These are phyloP conservation scores for Sycophila sp. DNA, from an alignment of 1,140 invertebrate genomes.

Conservation along the genomic window DNA sequence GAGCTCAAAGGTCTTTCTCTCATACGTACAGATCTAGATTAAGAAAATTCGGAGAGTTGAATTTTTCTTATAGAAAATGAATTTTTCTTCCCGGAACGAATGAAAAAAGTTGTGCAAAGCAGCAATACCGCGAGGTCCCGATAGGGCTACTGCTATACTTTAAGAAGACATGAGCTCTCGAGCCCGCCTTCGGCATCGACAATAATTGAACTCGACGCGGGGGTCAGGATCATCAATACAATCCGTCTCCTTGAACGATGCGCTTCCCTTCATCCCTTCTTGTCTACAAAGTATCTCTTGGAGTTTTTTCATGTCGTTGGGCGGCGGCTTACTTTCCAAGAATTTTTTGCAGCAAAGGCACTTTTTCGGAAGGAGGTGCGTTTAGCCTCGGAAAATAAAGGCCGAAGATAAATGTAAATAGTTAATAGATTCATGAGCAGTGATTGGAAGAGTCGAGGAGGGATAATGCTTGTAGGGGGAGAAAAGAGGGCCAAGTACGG, in stretches of 20 bases:
- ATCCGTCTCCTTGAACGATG: too few relatives aligned
- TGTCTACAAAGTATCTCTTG: background rate
- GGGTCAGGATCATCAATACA: background rate
- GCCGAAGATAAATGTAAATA: too few relatives aligned
- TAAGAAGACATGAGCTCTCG: background rate
- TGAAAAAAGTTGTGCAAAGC: background rate
- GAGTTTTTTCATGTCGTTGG: background rate
- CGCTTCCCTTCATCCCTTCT: background rate
- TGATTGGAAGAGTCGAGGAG: background rate
- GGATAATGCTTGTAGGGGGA: background rate
- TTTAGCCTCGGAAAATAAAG: background rate
- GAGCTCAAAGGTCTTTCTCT: too few relatives aligned
- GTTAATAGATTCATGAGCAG: too few relatives aligned
- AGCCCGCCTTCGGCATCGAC: background rate
- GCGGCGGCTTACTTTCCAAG: background rate
- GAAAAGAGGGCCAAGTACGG: background rate
- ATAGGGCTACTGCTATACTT: slow-evolving; percentile 1
- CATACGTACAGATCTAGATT: too few relatives aligned
- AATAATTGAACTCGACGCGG: slow-evolving; percentile 18
- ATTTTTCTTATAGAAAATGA: too few relatives aligned
- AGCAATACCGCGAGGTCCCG: background rate
- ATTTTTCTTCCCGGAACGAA: too few relatives aligned
- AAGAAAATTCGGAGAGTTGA: too few relatives aligned
- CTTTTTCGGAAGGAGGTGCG: background rate
- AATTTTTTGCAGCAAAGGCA: background rate